phyloP scores from a whole-genome alignment of 2,113 vertebrate genomes.

The Euleptes europaea region DNA sequence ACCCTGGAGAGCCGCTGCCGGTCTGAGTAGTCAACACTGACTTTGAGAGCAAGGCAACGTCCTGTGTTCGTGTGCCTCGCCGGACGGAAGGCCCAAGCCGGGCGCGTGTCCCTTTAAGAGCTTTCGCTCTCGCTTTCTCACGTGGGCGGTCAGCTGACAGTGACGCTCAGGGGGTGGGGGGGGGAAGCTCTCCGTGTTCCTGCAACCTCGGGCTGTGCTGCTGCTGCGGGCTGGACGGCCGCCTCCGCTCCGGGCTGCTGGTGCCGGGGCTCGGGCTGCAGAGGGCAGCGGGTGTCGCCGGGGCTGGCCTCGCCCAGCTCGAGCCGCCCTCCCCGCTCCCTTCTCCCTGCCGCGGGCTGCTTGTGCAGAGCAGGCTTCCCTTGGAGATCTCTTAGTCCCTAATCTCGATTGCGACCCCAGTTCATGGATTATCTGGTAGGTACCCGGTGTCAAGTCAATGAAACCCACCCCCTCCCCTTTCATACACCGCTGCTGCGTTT shows the following conservation, averaged over 20 bases:
- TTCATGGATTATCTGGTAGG: slow-evolving; percentile 49
- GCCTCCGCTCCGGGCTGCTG: background rate
- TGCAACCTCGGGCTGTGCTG: background rate
- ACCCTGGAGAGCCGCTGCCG: no score
- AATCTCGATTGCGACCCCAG: background rate
- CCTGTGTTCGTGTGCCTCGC: no score
- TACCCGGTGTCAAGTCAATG: background rate
- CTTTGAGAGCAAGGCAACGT: no score
- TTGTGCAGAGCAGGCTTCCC: background rate
- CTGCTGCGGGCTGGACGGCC: background rate
- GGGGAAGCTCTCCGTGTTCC: slow-evolving; percentile 20
- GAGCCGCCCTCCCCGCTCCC: background rate
- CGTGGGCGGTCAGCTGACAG: slow-evolving; percentile 38
- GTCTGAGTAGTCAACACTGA: no score
- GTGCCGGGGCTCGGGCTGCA: background rate
- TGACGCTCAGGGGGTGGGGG: slow-evolving; percentile 10
- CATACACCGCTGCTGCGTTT: background rate
- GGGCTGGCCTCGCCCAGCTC: background rate
- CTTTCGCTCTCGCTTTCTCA: background rate
- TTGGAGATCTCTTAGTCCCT: background rate
- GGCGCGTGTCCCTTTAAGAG: slow-evolving; percentile 11
- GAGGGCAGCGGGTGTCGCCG: no score
- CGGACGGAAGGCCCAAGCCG: no score
- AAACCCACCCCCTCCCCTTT: background rate
- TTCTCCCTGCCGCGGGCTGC: background rate